Base-by-base conservation (phyloP, 2,888 invertebrate genomes). In the Scaptomyza polygonia region DNA sequence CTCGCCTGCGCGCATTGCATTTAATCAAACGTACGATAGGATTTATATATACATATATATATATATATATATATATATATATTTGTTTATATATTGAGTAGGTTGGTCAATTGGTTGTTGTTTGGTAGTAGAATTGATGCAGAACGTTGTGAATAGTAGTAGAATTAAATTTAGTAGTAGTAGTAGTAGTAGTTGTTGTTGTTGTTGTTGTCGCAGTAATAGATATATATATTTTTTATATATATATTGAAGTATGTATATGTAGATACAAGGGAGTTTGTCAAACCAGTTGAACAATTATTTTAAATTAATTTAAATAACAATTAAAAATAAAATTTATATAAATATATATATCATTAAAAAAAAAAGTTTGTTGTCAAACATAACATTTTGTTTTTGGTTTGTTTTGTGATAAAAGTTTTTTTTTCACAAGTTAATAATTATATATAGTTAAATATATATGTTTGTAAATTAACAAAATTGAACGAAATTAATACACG, bases 1-100 rank as follows among this genome's bases (percentile, higher is more conserved):
- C 95, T 96, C 96, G 94, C 95, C 95, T 94, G 93, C 93, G 72
- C 74, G 66, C 70, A 63, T 66, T 66, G 64, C 58, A 58, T 59
- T 32, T 65, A 56, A 59, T 34, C n/a, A 57, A 63, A 72, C 39
- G 43, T 55, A 56, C 49, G 54, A 62, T 67, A 53, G 30, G 30
- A 57, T 56, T 57, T 63, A 49, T 36, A 42, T 71, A 39, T 8
- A 16, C 14, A 2, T 63, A 59, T 58, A 61, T 65, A 67, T 51
- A 34, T 34, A 9, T 9, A 32, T 1, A n/a, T 34, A 44, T 16
- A 44, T 29, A 54, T 32, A 57, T 56, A 59, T 66, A 53, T 47
- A 34, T 76, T 14, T 14, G 14, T 14, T 14, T 58, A 59, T 58
- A 61, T 65, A 67, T 58, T 29, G 61, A 39, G 11, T 61, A 27